phyloP scores from a whole-genome alignment of 2,113 vertebrate species.

The cat (Felis catus) region F.catus_Fca126_mat1.0 CM031415.1:84147001-84147500 shows the following conservation, averaged over 20 bases:
- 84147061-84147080: background rate
- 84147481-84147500: slow-evolving; percentile 45
- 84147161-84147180: background rate
- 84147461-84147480: background rate
- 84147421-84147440: background rate
- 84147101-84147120: background rate
- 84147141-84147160: background rate
- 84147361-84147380: background rate
- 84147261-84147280: background rate
- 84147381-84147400: background rate
- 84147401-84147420: background rate
- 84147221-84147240: background rate
- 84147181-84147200: background rate
- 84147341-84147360: slow-evolving; percentile 7
- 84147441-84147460: background rate
- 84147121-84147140: background rate
- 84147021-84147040: background rate
- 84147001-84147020: background rate
- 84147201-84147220: background rate
- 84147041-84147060: background rate
- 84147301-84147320: background rate
- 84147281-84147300: background rate
- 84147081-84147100: background rate
- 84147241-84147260: background rate
- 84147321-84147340: background rate